Base-by-base conservation (phyloP, 1,140 invertebrate species). In the Drosophila malerkotliana region DNA sequence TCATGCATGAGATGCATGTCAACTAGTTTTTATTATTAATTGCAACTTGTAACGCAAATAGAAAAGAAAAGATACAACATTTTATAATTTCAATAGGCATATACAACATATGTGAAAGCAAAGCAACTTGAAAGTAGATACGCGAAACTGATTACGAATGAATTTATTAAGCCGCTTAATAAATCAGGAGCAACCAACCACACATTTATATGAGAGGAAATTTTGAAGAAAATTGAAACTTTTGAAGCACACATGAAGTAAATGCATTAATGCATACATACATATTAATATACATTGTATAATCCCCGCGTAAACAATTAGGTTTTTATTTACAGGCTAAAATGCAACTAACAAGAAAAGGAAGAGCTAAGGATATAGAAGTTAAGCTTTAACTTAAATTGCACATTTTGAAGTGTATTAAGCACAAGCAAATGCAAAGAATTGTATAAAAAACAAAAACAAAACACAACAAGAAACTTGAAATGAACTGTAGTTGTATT, bases 141-240 rank as follows among this genome's bases (percentile, higher is more conserved):
- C 26, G 56, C 58, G 61, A 52, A 47, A 64, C 41, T 41, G 24
- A 63, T 66, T 57, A 82, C 56, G 26, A 84, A 62, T 78, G 82
- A 85, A 85, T 79, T 88, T 88, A 87, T 87, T 87, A 88, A 88
- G 79, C 67, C 79, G 79, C 84, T 88, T 88, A 88, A 88, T 83
- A 88, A 85, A 66, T 68, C 24, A 53, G 24, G 32, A 72, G 57
- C 15, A 34, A 55, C 28, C 34, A 39, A 26, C 37, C 21, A 44
- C 41, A 44, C 41, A 15, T 10, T 21, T 21, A 3, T 21, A 3
- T 3, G 21, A 21, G 24, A 15, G 41, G 49, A 45, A 60, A 55
- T 34, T 63, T 63, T 49, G 59, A 59, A 49, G 51, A 74, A 64
- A 44, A 47, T 72, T 60, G 54, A 57, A 73, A 49, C 66, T 74